Evolutionary conservation across 2,888 invertebrate genomes (phyloP).

Genomic region (Ecliptopera silaceata): DNA sequence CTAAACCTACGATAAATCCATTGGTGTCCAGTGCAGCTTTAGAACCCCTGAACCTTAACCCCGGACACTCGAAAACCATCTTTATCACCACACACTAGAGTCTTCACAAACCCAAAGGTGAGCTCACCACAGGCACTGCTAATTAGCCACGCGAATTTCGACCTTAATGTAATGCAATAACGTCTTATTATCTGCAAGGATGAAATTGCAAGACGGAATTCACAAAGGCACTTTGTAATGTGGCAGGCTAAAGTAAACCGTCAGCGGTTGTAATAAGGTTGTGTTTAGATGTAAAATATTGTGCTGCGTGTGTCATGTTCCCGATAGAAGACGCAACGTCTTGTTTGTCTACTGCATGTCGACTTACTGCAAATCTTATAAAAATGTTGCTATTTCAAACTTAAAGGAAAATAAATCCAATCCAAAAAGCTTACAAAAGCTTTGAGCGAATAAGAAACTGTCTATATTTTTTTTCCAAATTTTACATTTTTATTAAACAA

Average conservation of each 20-base stretch:
- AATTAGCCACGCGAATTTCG: neutral
- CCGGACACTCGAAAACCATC: neutral
- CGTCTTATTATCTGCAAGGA: neutral
- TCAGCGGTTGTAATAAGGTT: neutral
- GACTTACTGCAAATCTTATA: conserved; percentile 41
- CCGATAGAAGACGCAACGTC: conserved; percentile 34
- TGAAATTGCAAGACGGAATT: conserved; percentile 3
- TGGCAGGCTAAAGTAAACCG: neutral
- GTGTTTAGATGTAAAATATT: neutral
- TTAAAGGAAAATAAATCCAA: conserved; percentile 8
- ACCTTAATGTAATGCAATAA: neutral
- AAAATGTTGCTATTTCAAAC: conserved; percentile 30
- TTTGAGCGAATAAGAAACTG: no score
- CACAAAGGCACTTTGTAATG: neutral
- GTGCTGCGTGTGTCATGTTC: conserved; percentile 28
- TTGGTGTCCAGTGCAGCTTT: conserved; percentile 64
- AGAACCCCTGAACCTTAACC: conserved; percentile 32
- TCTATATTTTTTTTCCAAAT: no score
- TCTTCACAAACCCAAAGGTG: neutral
- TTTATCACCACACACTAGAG: conserved; percentile 2
- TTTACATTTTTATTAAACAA: no score
- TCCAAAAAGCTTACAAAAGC: neutral
- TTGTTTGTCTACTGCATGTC: conserved; percentile 43
- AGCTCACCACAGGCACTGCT: neutral
- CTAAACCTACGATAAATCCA: conserved; percentile 69